A percentile compares a stretch with the other conserved stretches of the same genome.
phyloP scores from a whole-genome alignment of 2,888 invertebrate species.

The Sclerodermus sp. region DNA sequence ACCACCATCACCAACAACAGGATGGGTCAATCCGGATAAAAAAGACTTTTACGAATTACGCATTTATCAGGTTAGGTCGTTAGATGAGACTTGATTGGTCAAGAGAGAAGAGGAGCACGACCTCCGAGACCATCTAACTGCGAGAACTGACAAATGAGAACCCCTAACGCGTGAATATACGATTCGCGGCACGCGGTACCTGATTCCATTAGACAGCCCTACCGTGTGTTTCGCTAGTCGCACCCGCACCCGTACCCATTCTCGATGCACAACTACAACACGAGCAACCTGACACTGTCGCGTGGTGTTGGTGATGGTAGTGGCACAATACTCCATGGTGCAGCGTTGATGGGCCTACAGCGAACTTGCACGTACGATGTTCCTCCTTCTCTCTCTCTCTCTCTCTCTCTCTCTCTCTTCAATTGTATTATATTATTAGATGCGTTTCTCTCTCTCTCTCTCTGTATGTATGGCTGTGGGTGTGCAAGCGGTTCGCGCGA shows the following conservation, averaged over 20 bases:
- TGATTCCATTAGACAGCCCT: slow-evolving; percentile 41
- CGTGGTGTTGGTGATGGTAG: too few species aligned
- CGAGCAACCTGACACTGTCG: too few species aligned
- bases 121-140: too few species aligned
- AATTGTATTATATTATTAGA: background rate
- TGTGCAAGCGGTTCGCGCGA: slow-evolving; percentile 8
- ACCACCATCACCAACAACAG: too few species aligned
- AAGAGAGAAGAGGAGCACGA: slow-evolving; percentile 8
- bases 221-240: slow-evolving; percentile 23
- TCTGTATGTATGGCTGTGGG: background rate
- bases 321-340: too few species aligned
- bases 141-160: slow-evolving; percentile 23
- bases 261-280: too few species aligned
- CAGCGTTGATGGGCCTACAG: background rate
- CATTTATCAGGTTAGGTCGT: slow-evolving; percentile 6
- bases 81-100: slow-evolving; percentile 10
- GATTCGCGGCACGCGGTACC: slow-evolving; percentile 41
- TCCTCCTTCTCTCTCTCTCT: slow-evolving; percentile 11
- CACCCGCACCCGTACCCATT: too few species aligned
- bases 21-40: too few species aligned
- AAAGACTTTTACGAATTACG: background rate
- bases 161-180: slow-evolving; percentile 16
- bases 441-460: slow-evolving; percentile 1
- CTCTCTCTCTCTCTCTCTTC: slow-evolving; percentile 3
- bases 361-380: slow-evolving; percentile 20